These are phyloP conservation scores for Artibeus lituratus DNA, from an alignment of 2,797 vertebrate species.

Conservation along the genomic window DNA sequence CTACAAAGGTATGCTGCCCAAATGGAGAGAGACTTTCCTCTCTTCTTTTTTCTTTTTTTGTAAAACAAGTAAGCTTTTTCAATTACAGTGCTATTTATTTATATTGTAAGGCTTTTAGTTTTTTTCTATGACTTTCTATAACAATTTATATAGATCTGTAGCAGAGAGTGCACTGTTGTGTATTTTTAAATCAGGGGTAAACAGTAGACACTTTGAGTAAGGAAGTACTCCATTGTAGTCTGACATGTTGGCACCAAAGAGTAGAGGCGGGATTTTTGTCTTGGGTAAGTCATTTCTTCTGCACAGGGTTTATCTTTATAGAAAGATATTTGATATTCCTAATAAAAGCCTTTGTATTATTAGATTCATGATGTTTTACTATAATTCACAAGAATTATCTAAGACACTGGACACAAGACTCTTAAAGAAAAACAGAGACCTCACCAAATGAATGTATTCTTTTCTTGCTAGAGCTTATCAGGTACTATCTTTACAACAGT, in stretches of 20 bases:
- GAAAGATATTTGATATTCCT: constrained; percentile 47
- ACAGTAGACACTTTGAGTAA: background rate
- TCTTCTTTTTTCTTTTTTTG: constrained; percentile 4
- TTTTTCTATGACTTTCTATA: background rate
- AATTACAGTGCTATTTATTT: background rate
- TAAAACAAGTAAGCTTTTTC: background rate
- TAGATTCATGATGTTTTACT: constrained; percentile 43
- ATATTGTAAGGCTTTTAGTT: background rate
- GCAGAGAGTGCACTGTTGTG: background rate
- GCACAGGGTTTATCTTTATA: constrained; percentile 43
- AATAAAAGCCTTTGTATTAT: constrained; percentile 44
- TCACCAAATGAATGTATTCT: background rate
- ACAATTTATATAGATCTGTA: background rate
- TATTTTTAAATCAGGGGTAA: background rate
- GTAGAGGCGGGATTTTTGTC: background rate
- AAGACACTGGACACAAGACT: background rate
- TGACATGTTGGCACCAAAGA: background rate
- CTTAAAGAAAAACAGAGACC: background rate
- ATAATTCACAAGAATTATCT: constrained; percentile 44
- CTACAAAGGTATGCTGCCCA: background rate
- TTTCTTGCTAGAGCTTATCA: background rate
- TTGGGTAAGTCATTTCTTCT: background rate
- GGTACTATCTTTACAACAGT: background rate
- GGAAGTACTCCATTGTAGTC: background rate
- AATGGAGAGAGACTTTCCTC: background rate